These are phyloP conservation scores for Fragum fragum DNA, from an alignment of 2,888 invertebrate genomes.

Conservation along the genomic window DNA sequence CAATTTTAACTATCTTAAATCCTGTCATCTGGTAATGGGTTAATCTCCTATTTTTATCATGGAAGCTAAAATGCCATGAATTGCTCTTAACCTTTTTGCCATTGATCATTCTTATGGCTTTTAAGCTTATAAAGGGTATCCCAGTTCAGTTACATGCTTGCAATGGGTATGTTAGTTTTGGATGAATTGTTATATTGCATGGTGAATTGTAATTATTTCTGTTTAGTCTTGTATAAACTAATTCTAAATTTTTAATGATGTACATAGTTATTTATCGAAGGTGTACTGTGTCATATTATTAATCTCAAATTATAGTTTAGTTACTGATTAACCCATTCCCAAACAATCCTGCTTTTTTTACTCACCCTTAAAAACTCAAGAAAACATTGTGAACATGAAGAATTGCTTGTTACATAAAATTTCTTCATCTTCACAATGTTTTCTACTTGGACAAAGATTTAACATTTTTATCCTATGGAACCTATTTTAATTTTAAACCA, in stretches of 20 bases:
- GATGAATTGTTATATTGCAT: neutral
- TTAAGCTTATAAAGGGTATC: neutral
- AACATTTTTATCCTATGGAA: too few species aligned
- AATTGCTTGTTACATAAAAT: too few species aligned
- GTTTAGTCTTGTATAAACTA: neutral
- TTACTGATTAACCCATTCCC: neutral
- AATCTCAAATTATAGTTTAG: slow-evolving; percentile 5
- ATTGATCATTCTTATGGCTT: neutral
- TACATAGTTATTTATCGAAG: slow-evolving; percentile 13
- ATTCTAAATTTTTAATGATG: slow-evolving; percentile 6
- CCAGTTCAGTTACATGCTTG: neutral
- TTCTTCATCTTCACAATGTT: too few species aligned
- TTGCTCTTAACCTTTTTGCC: neutral
- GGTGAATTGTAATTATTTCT: neutral
- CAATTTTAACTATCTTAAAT: too few species aligned
- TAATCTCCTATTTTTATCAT: too few species aligned
- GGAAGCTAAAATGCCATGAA: neutral
- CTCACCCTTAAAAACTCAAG: too few species aligned
- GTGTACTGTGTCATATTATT: slow-evolving; percentile 13
- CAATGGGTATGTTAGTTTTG: neutral
- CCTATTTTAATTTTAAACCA: too few species aligned
- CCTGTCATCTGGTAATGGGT: too few species aligned
- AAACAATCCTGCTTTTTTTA: too few species aligned
- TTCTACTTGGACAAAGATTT: too few species aligned
- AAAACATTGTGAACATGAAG: too few species aligned